Percentiles rank a stretch among this genome's conserved stretches.
These are phyloP conservation scores for Spodoptera littoralis DNA, from an alignment of 2,888 invertebrate genomes.

Conservation along the genomic window DNA sequence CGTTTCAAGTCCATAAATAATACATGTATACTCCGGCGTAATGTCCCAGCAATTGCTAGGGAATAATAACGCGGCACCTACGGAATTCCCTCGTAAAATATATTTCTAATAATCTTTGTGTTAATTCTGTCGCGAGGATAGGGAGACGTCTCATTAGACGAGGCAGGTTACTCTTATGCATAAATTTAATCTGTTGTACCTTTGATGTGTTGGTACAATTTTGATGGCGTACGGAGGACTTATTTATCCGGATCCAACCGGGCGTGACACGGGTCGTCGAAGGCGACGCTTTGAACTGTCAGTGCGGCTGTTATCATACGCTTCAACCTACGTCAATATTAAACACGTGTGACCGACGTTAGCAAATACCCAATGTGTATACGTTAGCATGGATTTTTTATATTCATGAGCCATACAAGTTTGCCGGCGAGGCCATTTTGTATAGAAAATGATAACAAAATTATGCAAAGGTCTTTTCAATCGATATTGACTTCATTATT, in stretches of 20 bases:
- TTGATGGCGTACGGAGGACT: constrained; percentile 37
- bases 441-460: constrained; percentile 17
- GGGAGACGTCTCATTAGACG: constrained; percentile 46
- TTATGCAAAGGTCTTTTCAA: constrained; percentile 28
- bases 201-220: constrained; percentile 59
- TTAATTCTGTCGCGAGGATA: constrained; percentile 25
- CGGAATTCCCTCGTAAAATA: constrained; percentile 37
- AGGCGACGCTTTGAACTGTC: constrained; percentile 58
- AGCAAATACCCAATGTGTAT: constrained; percentile 26
- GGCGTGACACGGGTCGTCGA: constrained; percentile 57
- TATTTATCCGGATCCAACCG: constrained; percentile 54
- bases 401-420: constrained; percentile 16
- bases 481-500: constrained; percentile 22
- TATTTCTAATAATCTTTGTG: constrained; percentile 44
- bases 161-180: constrained; percentile 49
- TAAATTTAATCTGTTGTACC: constrained; percentile 59
- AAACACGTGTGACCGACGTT: constrained; percentile 35
- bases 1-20: constrained; percentile 35
- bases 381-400: constrained; percentile 25
- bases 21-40: constrained; percentile 19
- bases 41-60: constrained; percentile 26
- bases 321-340: constrained; percentile 51
- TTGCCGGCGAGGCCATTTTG: constrained; percentile 18
- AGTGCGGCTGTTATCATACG: constrained; percentile 45
- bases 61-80: constrained; percentile 35